Evolutionary conservation across 2,797 vertebrate genomes (phyloP).

Genomic region (Capromys pilorides): DNA sequence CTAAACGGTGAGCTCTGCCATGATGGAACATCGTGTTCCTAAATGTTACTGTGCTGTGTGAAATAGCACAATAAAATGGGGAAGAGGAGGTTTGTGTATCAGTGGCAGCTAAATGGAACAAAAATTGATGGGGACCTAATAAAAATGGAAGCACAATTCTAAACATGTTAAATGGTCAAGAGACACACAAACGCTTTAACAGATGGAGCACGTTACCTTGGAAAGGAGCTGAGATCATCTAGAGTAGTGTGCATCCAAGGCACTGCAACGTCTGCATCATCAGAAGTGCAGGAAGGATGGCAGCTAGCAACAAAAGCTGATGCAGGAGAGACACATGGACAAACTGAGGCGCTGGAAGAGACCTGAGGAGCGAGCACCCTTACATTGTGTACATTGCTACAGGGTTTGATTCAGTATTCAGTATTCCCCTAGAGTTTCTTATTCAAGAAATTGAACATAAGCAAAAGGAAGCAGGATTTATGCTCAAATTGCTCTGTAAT

Average conservation of each 20-base stretch:
- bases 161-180: background rate
- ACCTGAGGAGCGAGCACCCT: background rate
- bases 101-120: background rate
- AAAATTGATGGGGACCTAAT: background rate
- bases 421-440: background rate
- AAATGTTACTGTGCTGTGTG: background rate
- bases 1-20: background rate
- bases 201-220: background rate
- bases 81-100: background rate
- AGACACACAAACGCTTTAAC: background rate
- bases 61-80: background rate
- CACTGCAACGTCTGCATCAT: background rate
- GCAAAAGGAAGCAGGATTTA: slow-evolving; percentile 54
- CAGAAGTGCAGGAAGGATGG: background rate
- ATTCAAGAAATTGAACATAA: slow-evolving; percentile 29
- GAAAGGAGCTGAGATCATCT: background rate
- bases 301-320: background rate
- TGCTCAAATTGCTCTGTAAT: background rate
- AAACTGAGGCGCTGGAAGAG: background rate
- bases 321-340: fast-evolving
- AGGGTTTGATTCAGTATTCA: background rate
- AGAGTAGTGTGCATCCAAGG: background rate
- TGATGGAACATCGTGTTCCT: background rate
- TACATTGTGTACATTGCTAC: background rate
- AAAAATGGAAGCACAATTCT: background rate